These are phyloP conservation scores for Caenorhabditis sp. DNA, from an alignment of 2,888 invertebrate genomes.

Conservation along the genomic window DNA sequence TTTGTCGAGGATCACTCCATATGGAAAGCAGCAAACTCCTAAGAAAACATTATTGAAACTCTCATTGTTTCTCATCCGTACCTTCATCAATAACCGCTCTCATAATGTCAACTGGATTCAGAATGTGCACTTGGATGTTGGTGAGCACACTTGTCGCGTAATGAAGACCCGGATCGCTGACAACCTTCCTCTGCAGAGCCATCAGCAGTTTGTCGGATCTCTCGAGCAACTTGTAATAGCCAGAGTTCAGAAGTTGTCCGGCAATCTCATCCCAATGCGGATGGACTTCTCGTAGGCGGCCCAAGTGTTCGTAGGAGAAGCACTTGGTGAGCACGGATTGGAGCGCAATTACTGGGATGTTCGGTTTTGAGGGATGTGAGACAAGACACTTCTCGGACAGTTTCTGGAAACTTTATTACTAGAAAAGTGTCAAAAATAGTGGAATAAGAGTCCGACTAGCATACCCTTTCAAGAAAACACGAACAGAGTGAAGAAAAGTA, in stretches of 20 bases:
- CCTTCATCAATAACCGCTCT: slow-evolving; percentile 78
- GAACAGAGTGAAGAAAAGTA: too few species aligned
- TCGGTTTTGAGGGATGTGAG: slow-evolving; percentile 44
- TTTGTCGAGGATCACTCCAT: slow-evolving; percentile 74
- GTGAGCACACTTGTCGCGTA: slow-evolving; percentile 73
- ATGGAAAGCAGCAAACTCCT: slow-evolving; percentile 78
- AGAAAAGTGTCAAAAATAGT: neutral
- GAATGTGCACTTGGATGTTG: slow-evolving; percentile 75
- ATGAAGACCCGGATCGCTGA: slow-evolving; percentile 62
- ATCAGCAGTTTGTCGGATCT: slow-evolving; percentile 69
- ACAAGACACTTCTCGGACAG: slow-evolving; percentile 26
- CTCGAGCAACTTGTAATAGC: slow-evolving; percentile 73
- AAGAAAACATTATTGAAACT: slow-evolving; percentile 12
- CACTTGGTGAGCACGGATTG: slow-evolving; percentile 67
- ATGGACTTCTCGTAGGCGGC: slow-evolving; percentile 73
- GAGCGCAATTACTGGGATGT: slow-evolving; percentile 65
- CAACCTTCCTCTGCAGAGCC: slow-evolving; percentile 64
- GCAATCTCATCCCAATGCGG: slow-evolving; percentile 78
- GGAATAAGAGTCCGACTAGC: neutral
- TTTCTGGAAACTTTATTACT: neutral
- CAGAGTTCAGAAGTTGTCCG: slow-evolving; percentile 75
- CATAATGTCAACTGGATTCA: slow-evolving; percentile 77
- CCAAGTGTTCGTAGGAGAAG: slow-evolving; percentile 69
- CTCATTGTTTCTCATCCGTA: neutral
- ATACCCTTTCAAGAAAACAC: neutral